A percentile compares a stretch with the other conserved stretches of the same genome.
Conservation (phyloP, 2,113 vertebrate genomes). For the Dromiciops gliroides region DNA sequence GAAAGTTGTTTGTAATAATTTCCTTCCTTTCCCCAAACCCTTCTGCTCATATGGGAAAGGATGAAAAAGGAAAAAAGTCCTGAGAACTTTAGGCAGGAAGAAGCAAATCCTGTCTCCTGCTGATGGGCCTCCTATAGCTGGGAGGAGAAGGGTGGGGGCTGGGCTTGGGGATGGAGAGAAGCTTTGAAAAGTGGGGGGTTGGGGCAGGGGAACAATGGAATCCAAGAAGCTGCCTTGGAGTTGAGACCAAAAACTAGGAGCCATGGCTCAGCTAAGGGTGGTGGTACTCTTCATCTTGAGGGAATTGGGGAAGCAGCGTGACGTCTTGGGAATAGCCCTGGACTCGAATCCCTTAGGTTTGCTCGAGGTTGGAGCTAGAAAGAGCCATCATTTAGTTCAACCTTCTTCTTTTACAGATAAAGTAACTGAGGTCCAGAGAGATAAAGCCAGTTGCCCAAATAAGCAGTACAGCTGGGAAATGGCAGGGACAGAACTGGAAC, state of each 20-base stretch:
- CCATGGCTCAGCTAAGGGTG: neutral
- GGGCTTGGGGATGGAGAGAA: neutral
- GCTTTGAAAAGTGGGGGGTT: neutral
- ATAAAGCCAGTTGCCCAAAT: neutral
- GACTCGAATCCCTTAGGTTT: neutral
- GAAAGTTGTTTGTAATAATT: slow-evolving; percentile 85
- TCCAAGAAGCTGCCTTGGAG: neutral
- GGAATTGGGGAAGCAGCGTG: neutral
- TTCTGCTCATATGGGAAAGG: slow-evolving; percentile 72
- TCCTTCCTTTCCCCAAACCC: slow-evolving; percentile 78
- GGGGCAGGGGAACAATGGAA: neutral
- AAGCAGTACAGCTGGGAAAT: no score
- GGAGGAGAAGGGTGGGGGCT: neutral
- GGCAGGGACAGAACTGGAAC: no score
- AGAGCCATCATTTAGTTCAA: neutral
- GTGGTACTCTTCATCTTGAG: neutral
- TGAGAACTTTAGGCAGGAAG: slow-evolving; percentile 55
- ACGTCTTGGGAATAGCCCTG: neutral
- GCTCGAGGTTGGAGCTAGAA: neutral
- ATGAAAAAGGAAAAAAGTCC: neutral
- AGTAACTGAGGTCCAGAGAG: neutral
- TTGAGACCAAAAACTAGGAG: neutral
- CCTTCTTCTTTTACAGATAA: neutral
- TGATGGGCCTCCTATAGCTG: neutral
- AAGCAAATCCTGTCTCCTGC: neutral